Evolutionary conservation across 1,140 invertebrate species (phyloP).

Genomic region (Rhyacophila brunnea): DNA sequence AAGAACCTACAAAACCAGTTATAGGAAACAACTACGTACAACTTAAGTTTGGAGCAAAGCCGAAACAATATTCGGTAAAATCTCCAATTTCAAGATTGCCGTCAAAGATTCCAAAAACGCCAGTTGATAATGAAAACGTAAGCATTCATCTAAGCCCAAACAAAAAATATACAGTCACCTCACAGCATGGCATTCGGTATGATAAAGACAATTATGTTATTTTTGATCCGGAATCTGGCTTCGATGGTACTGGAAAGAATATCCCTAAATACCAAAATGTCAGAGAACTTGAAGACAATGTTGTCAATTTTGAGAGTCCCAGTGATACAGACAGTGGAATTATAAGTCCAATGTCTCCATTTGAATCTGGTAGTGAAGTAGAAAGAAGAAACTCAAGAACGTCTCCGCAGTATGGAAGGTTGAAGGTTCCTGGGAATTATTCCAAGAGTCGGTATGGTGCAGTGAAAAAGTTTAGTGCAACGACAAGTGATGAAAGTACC

Average conservation of each 20-base stretch:
- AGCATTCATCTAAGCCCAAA: conserved; percentile 52
- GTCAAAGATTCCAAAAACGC: conserved; percentile 53
- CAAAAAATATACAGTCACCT: conserved; percentile 54
- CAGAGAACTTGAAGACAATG: neutral
- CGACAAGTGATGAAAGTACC: neutral
- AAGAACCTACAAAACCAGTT: conserved; percentile 7
- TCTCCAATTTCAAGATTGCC: conserved; percentile 51
- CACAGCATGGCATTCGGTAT: conserved; percentile 51
- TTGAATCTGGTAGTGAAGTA: conserved; percentile 39
- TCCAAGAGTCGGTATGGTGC: conserved; percentile 2
- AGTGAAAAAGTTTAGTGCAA: neutral
- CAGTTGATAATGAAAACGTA: conserved; percentile 49
- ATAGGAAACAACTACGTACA: conserved; percentile 52
- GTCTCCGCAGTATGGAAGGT: conserved; percentile 10
- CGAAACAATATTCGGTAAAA: conserved; percentile 36
- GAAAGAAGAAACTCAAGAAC: conserved; percentile 21
- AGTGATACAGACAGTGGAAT: conserved; percentile 62
- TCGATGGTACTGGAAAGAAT: conserved; percentile 27
- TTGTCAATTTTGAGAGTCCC: conserved; percentile 34
- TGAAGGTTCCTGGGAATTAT: conserved; percentile 4
- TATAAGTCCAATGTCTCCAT: conserved; percentile 57
- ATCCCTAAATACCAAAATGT: neutral
- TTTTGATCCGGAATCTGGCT: conserved; percentile 51
- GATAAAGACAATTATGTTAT: conserved; percentile 55
- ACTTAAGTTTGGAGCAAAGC: conserved; percentile 43